Evolutionary conservation across 2,888 invertebrate genomes (phyloP), one percentile per base, ranked within the genome.

Genomic region (Cyaniris semiargus): DNA sequence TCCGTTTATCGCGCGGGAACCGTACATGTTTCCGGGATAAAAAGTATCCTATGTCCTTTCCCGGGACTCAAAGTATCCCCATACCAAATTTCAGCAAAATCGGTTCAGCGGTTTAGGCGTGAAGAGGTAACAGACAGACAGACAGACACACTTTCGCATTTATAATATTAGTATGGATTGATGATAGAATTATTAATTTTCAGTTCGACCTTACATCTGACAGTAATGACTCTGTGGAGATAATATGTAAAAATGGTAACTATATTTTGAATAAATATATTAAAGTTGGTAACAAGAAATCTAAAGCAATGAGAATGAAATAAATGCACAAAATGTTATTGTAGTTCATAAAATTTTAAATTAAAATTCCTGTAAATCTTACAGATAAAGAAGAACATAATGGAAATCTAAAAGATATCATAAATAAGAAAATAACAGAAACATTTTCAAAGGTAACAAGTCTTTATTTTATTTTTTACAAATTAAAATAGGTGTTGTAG

Each of bases 181-280:
- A n/a, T n/a, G n/a, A n/a, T n/a, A n/a, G n/a, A n/a, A n/a, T 27
- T 56, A 18, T 56, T n/a, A 7, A n/a, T 56, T 56, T 56, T 6
- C n/a, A 56, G 56, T 56, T 56, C 56, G 18, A 56, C 56, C 56
- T n/a, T 56, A 56, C 56, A 56, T n/a, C n/a, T 56, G 56, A 56
- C 56, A 18, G n/a, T n/a, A 56, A n/a, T n/a, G n/a, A 56, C 7
- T n/a, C 56, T n/a, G 56, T 7, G 56, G n/a, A 56, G 6, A 56
- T 56, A 56, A n/a, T 56, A n/a, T n/a, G 18, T 56, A n/a, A 56
- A n/a, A 56, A 56, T 56, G 56, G 56, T 56, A 56, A 56, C 53
- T 56, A 18, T 56, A n/a, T n/a, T 18, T 15, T 56, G n/a, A 56
- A n/a, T 56, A 56, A 53, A 53, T 53, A 53, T 7, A 56, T 56